Base-by-base conservation (phyloP, 2,797 vertebrate species). In the Enteromius argenteus region DNA sequence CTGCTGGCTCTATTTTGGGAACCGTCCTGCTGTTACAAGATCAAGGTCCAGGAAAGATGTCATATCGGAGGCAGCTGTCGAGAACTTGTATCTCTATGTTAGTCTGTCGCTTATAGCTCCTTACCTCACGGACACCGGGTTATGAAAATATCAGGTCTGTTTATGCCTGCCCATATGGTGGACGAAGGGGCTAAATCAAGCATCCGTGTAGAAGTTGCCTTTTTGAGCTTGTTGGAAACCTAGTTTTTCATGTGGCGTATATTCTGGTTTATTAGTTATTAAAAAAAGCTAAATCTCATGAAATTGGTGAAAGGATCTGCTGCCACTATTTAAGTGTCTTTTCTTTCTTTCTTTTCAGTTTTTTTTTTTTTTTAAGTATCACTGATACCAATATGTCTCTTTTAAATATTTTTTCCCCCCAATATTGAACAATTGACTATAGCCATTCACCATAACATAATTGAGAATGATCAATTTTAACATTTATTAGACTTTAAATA, bases 71-170 rank as follows among this genome's bases (percentile, higher is more conserved):
- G 92, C 94, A 95, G 95, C 95, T 95, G 95, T 91, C 91, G 90
- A 89, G 82, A 84, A 88, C 39, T 84, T 83, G 84, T 81, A 74
- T 86, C 84, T 85, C 64, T 30, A 60, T 73, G 85, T 56, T 78
- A 74, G 71, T 60, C 84, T 88, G 86, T 92, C 89, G 76, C 88
- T 94, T 94, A 93, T 92, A 94, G 93, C 90, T 83, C 83, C 90
- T 94, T 94, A 94, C 94, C 91, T 95, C 94, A 94, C 86, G 87
- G 89, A 89, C 87, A 89, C 90, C 77, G 90, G 94, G 94, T 94
- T 94, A 94, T 94, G 92, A 94, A 95, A 95, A 95, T 94, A 94
- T 94, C 93, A 93, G 88, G 85, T 89, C 85, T 91, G 89, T 89
- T 87, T 89, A 87, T 92, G 88, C 49, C 60, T 86, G 87, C 83